These are phyloP conservation scores for Tyrophagus putrescentiae DNA, from an alignment of 1,140 invertebrate genomes.

Conservation along the genomic window DNA sequence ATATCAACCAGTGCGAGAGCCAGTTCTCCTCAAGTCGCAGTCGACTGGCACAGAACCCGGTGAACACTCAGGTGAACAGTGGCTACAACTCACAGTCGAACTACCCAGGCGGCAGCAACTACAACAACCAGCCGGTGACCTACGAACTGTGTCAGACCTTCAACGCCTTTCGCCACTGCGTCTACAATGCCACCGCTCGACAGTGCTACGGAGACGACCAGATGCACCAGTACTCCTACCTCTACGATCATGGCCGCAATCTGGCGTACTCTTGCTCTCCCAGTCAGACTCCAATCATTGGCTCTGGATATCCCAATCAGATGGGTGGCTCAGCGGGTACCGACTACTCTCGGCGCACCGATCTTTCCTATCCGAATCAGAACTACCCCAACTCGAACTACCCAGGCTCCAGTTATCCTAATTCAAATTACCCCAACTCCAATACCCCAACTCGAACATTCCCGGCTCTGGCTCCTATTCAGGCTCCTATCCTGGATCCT, in stretches of 20 bases:
- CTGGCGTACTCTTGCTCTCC: conserved; percentile 24
- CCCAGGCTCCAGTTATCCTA: not conserved
- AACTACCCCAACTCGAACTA: not conserved
- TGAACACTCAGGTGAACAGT: not conserved
- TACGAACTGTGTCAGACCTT: conserved; percentile 6
- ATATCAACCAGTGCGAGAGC: conserved; percentile 2
- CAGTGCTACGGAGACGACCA: conserved; percentile 20
- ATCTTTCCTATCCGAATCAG: not conserved
- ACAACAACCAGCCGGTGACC: not conserved
- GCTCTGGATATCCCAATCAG: too few relatives aligned
- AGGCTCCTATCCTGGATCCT: not conserved
- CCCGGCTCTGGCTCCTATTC: not conserved
- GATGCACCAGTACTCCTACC: conserved; percentile 20
- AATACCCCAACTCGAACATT: not conserved
- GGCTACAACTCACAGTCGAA: not conserved
- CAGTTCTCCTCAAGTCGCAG: not conserved
- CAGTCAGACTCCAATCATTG: not conserved
- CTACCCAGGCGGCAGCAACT: too few relatives aligned
- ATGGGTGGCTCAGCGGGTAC: too few relatives aligned
- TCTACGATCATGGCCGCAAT: conserved; percentile 24
- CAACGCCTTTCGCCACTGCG: conserved; percentile 24
- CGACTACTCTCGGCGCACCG: not conserved
- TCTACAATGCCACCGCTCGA: conserved; percentile 8
- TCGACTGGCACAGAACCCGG: too few relatives aligned
- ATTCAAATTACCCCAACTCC: too few relatives aligned